Evolutionary conservation across 2,113 vertebrate species (phyloP).

Genomic region (Gavia stellata): DNA sequence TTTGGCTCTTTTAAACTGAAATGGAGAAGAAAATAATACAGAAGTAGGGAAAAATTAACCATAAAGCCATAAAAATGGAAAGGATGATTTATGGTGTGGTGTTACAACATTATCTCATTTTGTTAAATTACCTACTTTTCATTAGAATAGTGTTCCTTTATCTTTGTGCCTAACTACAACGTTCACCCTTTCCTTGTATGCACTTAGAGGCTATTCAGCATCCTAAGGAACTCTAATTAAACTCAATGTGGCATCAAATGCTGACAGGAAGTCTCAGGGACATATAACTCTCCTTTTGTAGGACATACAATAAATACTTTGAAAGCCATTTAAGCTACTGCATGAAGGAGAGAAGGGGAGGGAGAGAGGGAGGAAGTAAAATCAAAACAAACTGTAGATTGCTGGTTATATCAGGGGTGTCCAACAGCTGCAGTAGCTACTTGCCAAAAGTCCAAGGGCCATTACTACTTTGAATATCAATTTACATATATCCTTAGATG

Average conservation of each 20-base stretch:
- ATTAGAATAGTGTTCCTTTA: slow-evolving; percentile 1
- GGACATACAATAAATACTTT: slow-evolving; percentile 50
- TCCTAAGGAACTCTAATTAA: slow-evolving; percentile 34
- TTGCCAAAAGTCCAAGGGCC: background rate
- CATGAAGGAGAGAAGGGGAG: background rate
- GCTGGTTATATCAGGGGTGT: background rate
- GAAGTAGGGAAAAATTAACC: background rate
- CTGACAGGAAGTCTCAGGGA: slow-evolving; percentile 50
- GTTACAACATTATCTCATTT: background rate
- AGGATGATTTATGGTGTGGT: background rate
- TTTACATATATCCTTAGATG: background rate
- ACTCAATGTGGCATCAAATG: slow-evolving; percentile 41
- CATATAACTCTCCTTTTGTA: slow-evolving; percentile 44
- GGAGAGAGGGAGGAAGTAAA: background rate
- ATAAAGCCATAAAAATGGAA: slow-evolving; percentile 24
- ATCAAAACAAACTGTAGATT: background rate
- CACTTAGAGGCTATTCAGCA: slow-evolving; percentile 22
- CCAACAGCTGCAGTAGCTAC: slow-evolving; percentile 25
- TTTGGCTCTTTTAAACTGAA: background rate
- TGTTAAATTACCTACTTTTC: slow-evolving; percentile 23
- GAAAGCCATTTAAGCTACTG: slow-evolving; percentile 23
- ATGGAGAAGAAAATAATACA: background rate
- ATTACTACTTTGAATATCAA: background rate
- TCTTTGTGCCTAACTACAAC: background rate
- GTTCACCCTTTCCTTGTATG: background rate